A percentile compares a stretch with the other conserved stretches of the same genome.
Conservation (phyloP, 2,113 vertebrate genomes). For the Oryzias curvinotus region DNA sequence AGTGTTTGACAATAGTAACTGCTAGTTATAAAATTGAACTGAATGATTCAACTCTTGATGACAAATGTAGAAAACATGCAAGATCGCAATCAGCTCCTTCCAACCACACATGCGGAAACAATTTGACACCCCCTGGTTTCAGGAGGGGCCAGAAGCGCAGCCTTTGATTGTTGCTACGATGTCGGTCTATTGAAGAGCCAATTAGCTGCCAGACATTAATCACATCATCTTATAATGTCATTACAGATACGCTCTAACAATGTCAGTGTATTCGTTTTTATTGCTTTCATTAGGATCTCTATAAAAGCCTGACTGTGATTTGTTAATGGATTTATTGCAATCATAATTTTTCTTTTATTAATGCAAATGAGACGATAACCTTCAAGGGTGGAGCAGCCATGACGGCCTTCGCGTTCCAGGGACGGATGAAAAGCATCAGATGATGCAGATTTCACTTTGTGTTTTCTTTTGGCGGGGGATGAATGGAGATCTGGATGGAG, state of each 20-base stretch:
- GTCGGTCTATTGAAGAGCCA: slow-evolving; percentile 40
- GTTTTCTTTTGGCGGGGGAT: no score
- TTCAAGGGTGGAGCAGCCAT: slow-evolving; percentile 23
- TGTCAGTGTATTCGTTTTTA: slow-evolving; percentile 49
- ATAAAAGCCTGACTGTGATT: slow-evolving; percentile 47
- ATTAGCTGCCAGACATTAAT: slow-evolving; percentile 50
- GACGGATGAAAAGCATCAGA: no score
- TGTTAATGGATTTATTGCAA: slow-evolving; percentile 49
- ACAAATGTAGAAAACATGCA: no score
- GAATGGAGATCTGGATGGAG: background rate
- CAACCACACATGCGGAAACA: no score
- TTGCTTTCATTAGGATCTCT: slow-evolving; percentile 60
- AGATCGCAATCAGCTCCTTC: no score
- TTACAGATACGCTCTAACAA: slow-evolving; percentile 42
- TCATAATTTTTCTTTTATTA: slow-evolving; percentile 48
- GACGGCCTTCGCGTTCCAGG: background rate
- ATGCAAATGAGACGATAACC: slow-evolving; percentile 55
- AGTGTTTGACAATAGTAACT: no score
- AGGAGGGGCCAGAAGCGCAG: background rate
- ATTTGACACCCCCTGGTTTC: no score
- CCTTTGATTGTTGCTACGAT: slow-evolving; percentile 16
- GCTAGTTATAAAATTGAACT: no score
- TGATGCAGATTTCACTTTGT: no score
- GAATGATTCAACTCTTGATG: no score
- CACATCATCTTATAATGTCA: slow-evolving; percentile 53